phyloP scores from a whole-genome alignment of 53 echinoderm and acorn worm genomes.

The Paelopatides confundens region DNA sequence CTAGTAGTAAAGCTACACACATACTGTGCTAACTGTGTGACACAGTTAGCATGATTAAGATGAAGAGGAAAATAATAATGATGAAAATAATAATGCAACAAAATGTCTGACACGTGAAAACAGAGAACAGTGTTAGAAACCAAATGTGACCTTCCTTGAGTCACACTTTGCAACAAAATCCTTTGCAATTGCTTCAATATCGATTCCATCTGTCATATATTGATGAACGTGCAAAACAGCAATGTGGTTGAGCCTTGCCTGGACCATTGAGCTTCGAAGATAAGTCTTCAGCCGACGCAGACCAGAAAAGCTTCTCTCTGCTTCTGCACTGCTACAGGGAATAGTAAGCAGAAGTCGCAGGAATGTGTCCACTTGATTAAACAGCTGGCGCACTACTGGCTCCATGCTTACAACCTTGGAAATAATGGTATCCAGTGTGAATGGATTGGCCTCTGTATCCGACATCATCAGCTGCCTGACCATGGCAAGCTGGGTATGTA shows the following conservation, averaged over 20 bases:
- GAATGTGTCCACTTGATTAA: neutral
- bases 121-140: too few species aligned
- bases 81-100: too few species aligned
- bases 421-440: neutral
- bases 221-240: neutral
- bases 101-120: too few species aligned
- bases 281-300: too few species aligned
- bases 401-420: neutral
- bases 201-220: too few species aligned
- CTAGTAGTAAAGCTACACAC: too few species aligned
- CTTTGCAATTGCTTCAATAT: too few species aligned
- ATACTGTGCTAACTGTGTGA: too few species aligned
- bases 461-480: neutral
- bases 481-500: neutral
- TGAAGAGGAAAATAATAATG: too few species aligned
- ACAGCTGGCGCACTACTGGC: neutral
- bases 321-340: neutral
- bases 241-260: neutral
- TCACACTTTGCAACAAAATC: neutral
- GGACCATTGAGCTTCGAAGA: too few species aligned
- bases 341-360: neutral
- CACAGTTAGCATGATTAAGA: too few species aligned
- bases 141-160: neutral
- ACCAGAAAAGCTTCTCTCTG: neutral
- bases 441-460: neutral